Conservation (phyloP, 1,140 invertebrate genomes). For the Xylocopa sonorina region DNA sequence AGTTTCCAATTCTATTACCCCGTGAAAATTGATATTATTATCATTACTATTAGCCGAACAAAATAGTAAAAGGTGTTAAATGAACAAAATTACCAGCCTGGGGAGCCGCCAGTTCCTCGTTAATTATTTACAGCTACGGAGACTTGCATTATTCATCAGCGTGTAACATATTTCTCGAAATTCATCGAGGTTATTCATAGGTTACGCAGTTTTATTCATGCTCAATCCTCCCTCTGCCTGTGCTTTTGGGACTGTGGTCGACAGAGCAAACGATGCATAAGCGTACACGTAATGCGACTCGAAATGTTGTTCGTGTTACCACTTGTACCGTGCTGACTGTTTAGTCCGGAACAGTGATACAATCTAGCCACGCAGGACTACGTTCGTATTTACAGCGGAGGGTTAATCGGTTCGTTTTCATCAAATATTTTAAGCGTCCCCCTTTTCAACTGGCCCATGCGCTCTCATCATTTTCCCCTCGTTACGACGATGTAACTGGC, state of each 20-base stretch:
- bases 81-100: too few relatives aligned
- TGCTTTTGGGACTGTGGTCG: conserved; percentile 14
- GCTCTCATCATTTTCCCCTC: not conserved
- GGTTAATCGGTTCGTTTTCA: conserved; percentile 17
- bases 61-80: too few relatives aligned
- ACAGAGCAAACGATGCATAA: conserved; percentile 14
- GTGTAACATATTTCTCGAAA: conserved; percentile 4
- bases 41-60: too few relatives aligned
- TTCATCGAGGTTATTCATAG: not conserved
- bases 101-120: not conserved
- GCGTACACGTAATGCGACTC: conserved; percentile 26
- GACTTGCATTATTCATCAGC: conserved; percentile 14
- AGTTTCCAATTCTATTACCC: not conserved
- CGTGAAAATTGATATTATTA: too few relatives aligned
- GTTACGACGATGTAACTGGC: not conserved
- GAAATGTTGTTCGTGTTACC: conserved; percentile 38
- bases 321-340: conserved; percentile 16
- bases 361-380: conserved; percentile 24
- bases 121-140: not conserved
- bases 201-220: conserved; percentile 18
- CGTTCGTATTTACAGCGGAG: conserved; percentile 1
- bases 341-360: conserved; percentile 26
- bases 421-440: conserved; percentile 12
- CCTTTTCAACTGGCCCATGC: not conserved
- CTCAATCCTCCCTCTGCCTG: conserved; percentile 11